These are phyloP conservation scores for Alligator mississippiensis DNA, from an alignment of 2,113 vertebrate species.

Conservation along the genomic window DNA sequence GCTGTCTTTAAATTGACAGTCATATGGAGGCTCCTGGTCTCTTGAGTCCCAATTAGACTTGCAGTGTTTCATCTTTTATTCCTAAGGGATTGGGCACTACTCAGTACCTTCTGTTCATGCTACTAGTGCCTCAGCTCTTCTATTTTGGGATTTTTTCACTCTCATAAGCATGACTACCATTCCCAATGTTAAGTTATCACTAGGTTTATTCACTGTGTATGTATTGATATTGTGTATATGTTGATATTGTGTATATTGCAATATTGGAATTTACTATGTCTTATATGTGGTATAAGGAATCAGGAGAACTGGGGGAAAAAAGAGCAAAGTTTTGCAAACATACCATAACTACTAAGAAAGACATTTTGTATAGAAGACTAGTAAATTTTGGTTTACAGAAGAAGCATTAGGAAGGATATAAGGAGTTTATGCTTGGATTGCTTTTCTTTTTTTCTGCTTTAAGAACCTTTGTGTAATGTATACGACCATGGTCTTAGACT, in stretches of 20 bases:
- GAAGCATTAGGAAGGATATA: background rate
- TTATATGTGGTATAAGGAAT: background rate
- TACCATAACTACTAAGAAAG: background rate
- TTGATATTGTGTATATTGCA: background rate
- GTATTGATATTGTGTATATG: background rate
- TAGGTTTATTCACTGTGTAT: background rate
- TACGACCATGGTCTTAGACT: background rate
- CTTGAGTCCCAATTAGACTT: conserved; percentile 55
- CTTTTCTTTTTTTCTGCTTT: background rate
- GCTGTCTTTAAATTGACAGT: conserved; percentile 33
- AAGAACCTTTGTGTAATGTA: no score
- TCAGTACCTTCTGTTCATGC: background rate
- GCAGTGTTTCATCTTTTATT: background rate
- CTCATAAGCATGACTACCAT: background rate
- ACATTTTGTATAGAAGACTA: fast-evolving
- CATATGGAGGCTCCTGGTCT: conserved; percentile 34
- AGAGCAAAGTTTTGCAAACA: background rate
- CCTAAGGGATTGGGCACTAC: background rate
- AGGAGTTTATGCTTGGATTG: fast-evolving
- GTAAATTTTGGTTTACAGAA: background rate
- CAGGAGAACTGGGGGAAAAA: background rate
- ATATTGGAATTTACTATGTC: background rate
- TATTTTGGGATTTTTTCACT: background rate
- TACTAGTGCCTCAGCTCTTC: background rate
- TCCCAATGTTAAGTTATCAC: background rate